Evolutionary conservation across 2,797 vertebrate species (phyloP), one percentile per base, ranked within the genome.

Genomic region (Micromesistius poutassou): DNA sequence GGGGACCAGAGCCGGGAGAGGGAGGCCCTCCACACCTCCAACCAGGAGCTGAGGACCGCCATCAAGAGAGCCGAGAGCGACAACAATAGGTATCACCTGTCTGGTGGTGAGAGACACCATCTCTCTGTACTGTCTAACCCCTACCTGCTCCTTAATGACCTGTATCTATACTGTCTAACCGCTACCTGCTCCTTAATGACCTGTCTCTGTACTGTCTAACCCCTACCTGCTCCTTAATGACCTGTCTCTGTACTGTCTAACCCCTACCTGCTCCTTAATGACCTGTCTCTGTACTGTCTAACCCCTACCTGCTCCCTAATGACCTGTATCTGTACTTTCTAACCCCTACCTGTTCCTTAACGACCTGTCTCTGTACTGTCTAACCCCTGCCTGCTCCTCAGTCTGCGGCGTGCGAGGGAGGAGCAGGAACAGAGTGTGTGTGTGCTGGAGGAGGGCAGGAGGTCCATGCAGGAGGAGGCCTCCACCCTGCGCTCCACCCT

Each of bases 21-120:
- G 75, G 93, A 94, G 10, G 79, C 91, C 42, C 88, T 97, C 77
- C 93, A 92, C 30, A 72, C 77, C 6, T 96, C 95, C 35, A 96
- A 95, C 77, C 79, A 89, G 13, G 89, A 95, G 76, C 94, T 97
- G 3, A 89, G 94, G 79, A 87, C 85, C 4, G 77, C 87, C 2
- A 36, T 97, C 76, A 93, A 91, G 87, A 92, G 79, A 84, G 89
- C 88, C 0, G 93, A 95, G 84, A 92, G 91, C 38, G 94, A 97
- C 82, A 96, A 93, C 82, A 96, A 89, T 93, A 95, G 95, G 96
- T 97, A 84, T 12, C 40, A 42, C 7, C 33, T 13, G 10, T 31
- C 55, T 66, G 55, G 1, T n/a, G n/a, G n/a, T n/a, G n/a, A n/a
- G n/a, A n/a, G n/a, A n/a, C n/a, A n/a, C n/a, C n/a, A n/a, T n/a